These are phyloP conservation scores for Erinaceus europaeus DNA, from an alignment of 2,113 vertebrate species.

Conservation along the genomic window DNA sequence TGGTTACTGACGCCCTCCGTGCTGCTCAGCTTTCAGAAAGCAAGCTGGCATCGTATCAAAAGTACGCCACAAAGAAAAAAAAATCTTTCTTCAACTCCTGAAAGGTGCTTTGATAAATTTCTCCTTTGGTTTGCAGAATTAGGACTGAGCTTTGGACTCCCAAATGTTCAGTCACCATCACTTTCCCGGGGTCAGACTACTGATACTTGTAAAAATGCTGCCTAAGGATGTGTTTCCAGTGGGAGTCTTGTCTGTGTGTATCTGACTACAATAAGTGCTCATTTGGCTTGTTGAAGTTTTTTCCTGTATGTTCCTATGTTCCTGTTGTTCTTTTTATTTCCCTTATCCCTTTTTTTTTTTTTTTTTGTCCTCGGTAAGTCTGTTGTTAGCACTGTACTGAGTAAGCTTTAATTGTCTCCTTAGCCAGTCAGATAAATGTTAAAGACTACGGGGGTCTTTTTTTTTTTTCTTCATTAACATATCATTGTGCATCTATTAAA, in stretches of 20 bases:
- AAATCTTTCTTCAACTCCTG: slow-evolving; percentile 50
- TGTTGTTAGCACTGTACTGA: slow-evolving; percentile 71
- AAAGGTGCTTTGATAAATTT: slow-evolving; percentile 64
- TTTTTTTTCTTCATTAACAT: slow-evolving; percentile 65
- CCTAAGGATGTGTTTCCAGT: slow-evolving; percentile 71
- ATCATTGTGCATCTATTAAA: slow-evolving; percentile 82
- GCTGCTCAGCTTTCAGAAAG: slow-evolving; percentile 46
- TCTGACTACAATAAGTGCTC: slow-evolving; percentile 63
- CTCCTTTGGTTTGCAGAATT: slow-evolving; percentile 65
- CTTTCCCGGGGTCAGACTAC: slow-evolving; percentile 80
- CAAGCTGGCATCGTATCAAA: slow-evolving; percentile 69
- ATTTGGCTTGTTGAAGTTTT: slow-evolving; percentile 49
- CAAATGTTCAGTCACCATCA: slow-evolving; percentile 75
- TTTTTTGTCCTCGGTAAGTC: slow-evolving; percentile 55
- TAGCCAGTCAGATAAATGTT: slow-evolving; percentile 78
- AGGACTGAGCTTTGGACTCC: slow-evolving; percentile 60
- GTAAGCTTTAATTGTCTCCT: slow-evolving; percentile 81
- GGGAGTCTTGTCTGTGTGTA: neutral
- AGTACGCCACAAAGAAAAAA: slow-evolving; percentile 59
- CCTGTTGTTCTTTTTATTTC: slow-evolving; percentile 53
- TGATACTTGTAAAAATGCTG: slow-evolving; percentile 80
- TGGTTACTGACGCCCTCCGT: slow-evolving; percentile 77
- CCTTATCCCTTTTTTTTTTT: neutral
- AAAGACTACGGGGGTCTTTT: slow-evolving; percentile 77
- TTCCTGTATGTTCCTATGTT: no score